Conservation (phyloP, 2,888 invertebrate genomes). For the Synergus gifuensis region DNA sequence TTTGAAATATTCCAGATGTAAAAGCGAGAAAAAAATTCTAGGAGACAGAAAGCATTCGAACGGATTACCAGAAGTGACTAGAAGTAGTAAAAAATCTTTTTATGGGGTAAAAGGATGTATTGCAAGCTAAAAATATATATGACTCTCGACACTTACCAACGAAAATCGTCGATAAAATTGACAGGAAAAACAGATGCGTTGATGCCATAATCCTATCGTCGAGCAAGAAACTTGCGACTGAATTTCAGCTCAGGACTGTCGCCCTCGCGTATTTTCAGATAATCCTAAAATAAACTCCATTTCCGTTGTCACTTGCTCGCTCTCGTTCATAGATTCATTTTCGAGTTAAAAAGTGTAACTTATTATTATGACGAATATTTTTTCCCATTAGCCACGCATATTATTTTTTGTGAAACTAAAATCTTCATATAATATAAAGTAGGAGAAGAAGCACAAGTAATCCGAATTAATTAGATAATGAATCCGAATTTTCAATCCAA, state of each 20-base stretch:
- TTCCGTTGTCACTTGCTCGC: conserved; percentile 25
- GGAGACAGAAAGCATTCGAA: neutral
- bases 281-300: conserved; percentile 37
- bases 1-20: neutral
- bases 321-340: conserved; percentile 18
- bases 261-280: conserved; percentile 38
- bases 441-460: no score
- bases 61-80: neutral
- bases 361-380: neutral
- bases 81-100: neutral
- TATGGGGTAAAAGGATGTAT: neutral
- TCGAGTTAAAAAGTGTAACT: neutral
- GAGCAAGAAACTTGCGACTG: conserved; percentile 28
- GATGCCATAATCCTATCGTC: conserved; percentile 14
- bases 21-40: neutral
- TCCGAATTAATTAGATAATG: no score
- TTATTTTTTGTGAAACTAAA: neutral
- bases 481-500: no score
- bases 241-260: conserved; percentile 12
- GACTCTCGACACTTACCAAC: neutral
- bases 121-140: neutral
- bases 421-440: neutral
- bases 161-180: conserved; percentile 5
- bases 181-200: neutral
- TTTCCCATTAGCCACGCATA: neutral